Conservation (phyloP, 30 jellyfish, hydroid and myxozoan genomes). For the Cassiopea xamachana region DNA sequence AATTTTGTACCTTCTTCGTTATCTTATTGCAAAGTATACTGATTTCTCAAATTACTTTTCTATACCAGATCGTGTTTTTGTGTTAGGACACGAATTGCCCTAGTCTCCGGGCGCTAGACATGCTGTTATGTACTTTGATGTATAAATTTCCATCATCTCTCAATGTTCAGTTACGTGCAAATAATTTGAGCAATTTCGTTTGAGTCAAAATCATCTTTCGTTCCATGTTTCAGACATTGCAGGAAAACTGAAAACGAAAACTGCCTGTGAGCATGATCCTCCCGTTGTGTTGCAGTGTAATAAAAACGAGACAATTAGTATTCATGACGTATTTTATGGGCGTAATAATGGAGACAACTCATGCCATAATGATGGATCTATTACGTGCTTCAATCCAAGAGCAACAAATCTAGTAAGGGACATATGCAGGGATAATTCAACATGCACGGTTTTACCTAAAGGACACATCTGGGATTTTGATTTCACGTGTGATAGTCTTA, state of each 20-base stretch:
- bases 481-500: slow-evolving; percentile 34
- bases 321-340: slow-evolving; percentile 62
- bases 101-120: not conserved
- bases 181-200: too few species aligned
- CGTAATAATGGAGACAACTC: slow-evolving; percentile 36
- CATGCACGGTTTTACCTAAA: slow-evolving; percentile 28
- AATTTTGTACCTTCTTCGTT: not conserved
- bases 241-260: slow-evolving; percentile 18
- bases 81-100: not conserved
- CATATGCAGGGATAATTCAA: slow-evolving; percentile 45
- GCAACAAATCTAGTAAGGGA: slow-evolving; percentile 35
- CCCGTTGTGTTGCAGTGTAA: slow-evolving; percentile 31
- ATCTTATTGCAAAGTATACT: not conserved
- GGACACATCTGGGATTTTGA: slow-evolving; percentile 53
- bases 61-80: not conserved
- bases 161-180: too few species aligned
- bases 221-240: slow-evolving; percentile 11
- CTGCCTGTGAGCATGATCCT: slow-evolving; percentile 34
- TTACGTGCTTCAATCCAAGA: slow-evolving; percentile 50
- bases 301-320: slow-evolving; percentile 20
- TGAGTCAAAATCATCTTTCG: not conserved
- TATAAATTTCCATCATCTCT: too few species aligned
- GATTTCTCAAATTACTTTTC: not conserved
- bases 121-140: not conserved
- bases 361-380: slow-evolving; percentile 23